Base-by-base conservation (phyloP, 2,888 invertebrate species). In the Lithodes maja region DNA sequence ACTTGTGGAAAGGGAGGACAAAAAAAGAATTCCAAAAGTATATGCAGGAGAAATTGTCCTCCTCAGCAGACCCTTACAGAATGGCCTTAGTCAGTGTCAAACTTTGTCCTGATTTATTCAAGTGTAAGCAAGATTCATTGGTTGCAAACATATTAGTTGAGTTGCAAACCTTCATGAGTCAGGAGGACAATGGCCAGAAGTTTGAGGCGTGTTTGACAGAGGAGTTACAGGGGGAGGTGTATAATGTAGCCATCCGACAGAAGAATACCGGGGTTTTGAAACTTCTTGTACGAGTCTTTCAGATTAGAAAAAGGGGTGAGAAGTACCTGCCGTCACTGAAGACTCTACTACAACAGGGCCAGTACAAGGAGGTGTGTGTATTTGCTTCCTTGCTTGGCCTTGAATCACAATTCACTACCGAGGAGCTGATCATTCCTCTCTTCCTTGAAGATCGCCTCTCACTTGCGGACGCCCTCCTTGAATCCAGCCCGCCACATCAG, bases 401-500 rank as follows among this genome's bases (percentile, higher is more conserved):
- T n/a, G 87, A 88, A 54, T n/a, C 78, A 9, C 61, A 86, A 12
- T 88, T 88, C 74, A 52, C 87, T n/a, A 85, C 82, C n/a, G 5
- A 69, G 7, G 90, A 88, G 78, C 53, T 90, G 12, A 74, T 90
- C 33, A 52, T 88, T n/a, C 90, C 90, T 7, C 55, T 90, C 17
- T 90, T 90, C 52, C 69, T 88, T 15, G 79, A 83, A 52, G 86
- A 90, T 75, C 79, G 80, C 17, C 79, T 90, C 7, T 71, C 69
- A 17, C n/a, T 79, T 86, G 84, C 84, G 15, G 90, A 90, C 69
- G 88, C 88, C 54, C 80, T 90, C 79, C 61, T 90, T 12, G 83
- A 17, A 9, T 79, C 83, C 1, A 90, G 88, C 69, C 83, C 88
- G n/a, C 33, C 61, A 3, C 88, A 88, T n/a, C 88, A 90, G 81